phyloP scores from a whole-genome alignment of 2,113 vertebrate genomes.

The Anarhynchus alexandrinus region DNA sequence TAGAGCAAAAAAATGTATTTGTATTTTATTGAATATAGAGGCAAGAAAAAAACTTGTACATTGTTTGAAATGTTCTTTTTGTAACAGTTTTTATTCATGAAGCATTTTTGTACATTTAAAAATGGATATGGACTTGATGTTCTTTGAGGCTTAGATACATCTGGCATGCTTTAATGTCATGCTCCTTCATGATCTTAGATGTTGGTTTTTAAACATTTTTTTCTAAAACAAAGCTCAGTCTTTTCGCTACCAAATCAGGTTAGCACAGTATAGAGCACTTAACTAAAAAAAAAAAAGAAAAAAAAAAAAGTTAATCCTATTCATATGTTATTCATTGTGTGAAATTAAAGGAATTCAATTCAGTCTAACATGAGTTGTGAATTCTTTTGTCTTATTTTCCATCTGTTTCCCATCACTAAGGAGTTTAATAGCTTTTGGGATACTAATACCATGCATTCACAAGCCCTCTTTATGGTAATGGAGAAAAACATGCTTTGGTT shows the following conservation, averaged over 20 bases:
- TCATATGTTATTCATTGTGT: constrained; percentile 99
- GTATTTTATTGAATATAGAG: constrained; percentile 99
- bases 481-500: constrained; percentile 66
- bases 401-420: constrained; percentile 79
- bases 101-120: constrained; percentile 87
- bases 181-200: constrained; percentile 99
- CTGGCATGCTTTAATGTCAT: constrained; percentile 98
- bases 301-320: constrained; percentile 96
- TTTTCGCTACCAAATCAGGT: constrained; percentile 96
- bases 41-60: constrained; percentile 93
- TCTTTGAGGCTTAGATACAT: constrained; percentile 84
- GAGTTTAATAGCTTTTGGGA: constrained; percentile 73
- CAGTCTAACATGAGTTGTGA: constrained; percentile 80
- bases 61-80: constrained; percentile 99
- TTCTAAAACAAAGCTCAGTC: constrained; percentile 95
- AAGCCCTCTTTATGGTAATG: constrained; percentile 67
- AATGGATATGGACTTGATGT: constrained; percentile 84
- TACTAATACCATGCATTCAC: constrained; percentile 69
- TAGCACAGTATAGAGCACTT: constrained; percentile 97
- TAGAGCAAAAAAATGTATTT: constrained; percentile 95
- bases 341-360: constrained; percentile 95
- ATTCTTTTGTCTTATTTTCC: constrained; percentile 83
- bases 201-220: constrained; percentile 87
- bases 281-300: constrained; percentile 85
- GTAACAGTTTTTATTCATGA: constrained; percentile 92